Evolutionary conservation across 2,113 vertebrate genomes (phyloP).

Genomic region (Sula dactylatra): DNA sequence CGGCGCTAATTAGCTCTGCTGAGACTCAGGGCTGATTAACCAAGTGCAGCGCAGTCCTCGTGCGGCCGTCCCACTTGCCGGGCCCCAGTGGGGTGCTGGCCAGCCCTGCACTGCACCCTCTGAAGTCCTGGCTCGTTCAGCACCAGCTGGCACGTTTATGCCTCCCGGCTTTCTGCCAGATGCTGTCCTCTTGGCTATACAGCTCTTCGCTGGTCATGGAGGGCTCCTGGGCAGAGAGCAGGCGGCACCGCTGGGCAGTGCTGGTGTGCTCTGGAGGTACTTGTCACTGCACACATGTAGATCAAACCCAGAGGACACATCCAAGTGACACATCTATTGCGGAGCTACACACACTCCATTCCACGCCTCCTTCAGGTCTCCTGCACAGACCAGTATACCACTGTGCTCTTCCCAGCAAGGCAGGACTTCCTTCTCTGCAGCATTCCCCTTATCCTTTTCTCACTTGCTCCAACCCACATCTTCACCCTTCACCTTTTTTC

Average conservation of each 20-base stretch:
- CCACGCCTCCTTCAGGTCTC: accelerated
- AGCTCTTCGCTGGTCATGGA: neutral
- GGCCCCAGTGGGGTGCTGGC: neutral
- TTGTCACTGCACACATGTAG: neutral
- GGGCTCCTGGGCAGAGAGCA: neutral
- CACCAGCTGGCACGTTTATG: accelerated
- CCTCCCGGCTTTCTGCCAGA: neutral
- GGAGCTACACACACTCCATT: accelerated
- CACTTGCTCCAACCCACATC: neutral
- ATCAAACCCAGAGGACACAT: no score
- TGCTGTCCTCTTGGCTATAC: neutral
- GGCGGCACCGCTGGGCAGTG: neutral
- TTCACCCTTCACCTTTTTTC: neutral
- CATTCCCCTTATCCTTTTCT: neutral
- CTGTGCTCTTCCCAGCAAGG: neutral
- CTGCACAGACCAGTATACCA: no score
- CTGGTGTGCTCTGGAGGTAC: neutral
- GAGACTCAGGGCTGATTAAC: neutral
- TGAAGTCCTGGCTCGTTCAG: neutral
- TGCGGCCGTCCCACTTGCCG: neutral
- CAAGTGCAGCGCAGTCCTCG: accelerated
- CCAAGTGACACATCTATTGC: accelerated
- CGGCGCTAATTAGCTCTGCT: neutral
- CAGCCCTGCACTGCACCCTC: accelerated
- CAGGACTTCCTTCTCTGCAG: neutral